Evolutionary conservation across 2,797 vertebrate species (phyloP).

Genomic region (Chelmon rostratus): DNA sequence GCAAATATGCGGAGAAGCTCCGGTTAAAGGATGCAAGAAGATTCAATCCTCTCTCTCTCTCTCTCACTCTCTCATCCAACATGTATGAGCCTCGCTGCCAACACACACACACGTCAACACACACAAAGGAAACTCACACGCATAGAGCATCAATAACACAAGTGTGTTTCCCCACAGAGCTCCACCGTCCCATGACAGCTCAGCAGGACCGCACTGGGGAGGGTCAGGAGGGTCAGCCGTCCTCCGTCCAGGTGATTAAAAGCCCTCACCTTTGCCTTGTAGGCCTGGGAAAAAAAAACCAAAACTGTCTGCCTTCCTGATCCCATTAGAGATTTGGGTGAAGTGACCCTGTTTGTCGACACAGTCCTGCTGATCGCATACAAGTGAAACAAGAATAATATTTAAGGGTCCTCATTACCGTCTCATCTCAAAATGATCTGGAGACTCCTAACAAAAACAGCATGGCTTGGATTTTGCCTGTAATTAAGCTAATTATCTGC

Average conservation of each 20-base stretch:
- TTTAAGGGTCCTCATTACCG: background rate
- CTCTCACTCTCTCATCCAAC: conserved; percentile 35
- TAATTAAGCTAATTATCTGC: background rate
- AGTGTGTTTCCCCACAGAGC: conserved; percentile 73
- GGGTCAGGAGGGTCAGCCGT: conserved; percentile 71
- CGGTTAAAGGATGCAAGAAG: conserved; percentile 17
- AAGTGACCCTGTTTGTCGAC: background rate
- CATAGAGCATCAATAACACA: conserved; percentile 14
- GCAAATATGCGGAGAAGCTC: conserved; percentile 33
- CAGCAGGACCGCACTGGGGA: conserved; percentile 75
- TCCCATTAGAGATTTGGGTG: background rate
- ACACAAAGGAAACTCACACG: background rate
- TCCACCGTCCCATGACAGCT: conserved; percentile 78
- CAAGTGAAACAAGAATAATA: background rate
- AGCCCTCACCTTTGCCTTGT: background rate
- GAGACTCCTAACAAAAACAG: background rate
- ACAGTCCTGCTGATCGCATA: background rate
- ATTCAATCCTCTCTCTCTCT: conserved; percentile 24
- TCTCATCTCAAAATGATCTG: background rate
- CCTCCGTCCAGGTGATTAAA: conserved; percentile 76
- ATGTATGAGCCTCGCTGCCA: conserved; percentile 24
- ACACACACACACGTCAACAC: background rate
- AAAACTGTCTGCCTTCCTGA: background rate
- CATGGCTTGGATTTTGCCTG: background rate
- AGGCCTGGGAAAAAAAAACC: background rate